phyloP scores from a whole-genome alignment of 2,113 vertebrate species.

The Bubo bubo region DNA sequence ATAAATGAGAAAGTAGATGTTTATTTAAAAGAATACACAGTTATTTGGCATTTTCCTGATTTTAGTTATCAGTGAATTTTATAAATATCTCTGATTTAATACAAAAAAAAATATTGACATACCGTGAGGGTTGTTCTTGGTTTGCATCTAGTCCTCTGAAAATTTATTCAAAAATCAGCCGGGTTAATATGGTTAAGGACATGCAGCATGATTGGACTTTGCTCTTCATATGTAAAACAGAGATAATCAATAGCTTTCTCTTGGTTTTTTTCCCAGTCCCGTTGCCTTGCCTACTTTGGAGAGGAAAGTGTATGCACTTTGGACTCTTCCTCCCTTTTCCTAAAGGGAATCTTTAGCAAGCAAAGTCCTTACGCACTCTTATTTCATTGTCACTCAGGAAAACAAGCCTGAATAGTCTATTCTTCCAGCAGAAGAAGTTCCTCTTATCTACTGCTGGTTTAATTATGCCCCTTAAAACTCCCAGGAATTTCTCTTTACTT shows the following conservation, averaged over 20 bases:
- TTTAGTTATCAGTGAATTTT: neutral
- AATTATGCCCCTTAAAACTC: neutral
- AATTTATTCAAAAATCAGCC: neutral
- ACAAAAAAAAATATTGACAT: neutral
- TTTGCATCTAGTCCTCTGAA: neutral
- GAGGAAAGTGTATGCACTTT: neutral
- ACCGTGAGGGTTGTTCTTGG: neutral
- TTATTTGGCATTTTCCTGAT: neutral
- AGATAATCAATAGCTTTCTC: neutral
- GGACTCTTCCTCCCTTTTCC: neutral
- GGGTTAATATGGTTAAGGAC: neutral
- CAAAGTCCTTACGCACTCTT: rapidly evolving
- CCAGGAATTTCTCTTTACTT: neutral
- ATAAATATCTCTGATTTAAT: neutral
- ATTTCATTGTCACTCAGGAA: neutral
- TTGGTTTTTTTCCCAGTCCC: neutral
- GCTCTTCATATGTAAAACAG: neutral
- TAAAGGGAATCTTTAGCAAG: neutral
- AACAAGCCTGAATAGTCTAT: neutral
- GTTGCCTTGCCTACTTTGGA: neutral
- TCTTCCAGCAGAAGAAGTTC: neutral
- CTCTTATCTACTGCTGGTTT: neutral
- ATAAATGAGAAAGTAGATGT: neutral
- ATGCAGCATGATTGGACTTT: neutral
- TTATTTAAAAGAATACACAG: neutral